Percentiles rank a stretch among this genome's conserved stretches.
Evolutionary conservation across 2,888 invertebrate species (phyloP).

Genomic region (Chrysopilus asiliformis): DNA sequence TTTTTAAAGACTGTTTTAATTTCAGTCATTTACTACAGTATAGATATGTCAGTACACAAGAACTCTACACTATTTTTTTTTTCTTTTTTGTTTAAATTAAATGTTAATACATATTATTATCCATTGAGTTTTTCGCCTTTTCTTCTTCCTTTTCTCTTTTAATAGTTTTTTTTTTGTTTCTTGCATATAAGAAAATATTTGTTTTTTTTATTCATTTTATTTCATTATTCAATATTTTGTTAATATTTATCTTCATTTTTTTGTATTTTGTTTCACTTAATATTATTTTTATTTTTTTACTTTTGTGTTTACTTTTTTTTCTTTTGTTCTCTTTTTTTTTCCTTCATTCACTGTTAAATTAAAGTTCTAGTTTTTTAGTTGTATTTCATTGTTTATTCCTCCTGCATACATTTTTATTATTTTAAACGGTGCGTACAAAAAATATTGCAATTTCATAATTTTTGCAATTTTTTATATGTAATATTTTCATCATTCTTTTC

Average conservation of each 20-base stretch:
- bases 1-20: constrained; percentile 4
- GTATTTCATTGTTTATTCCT: constrained; percentile 2
- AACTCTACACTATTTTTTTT: constrained; percentile 14
- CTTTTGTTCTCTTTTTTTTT: constrained; percentile 2
- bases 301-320: constrained; percentile 8
- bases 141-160: no score
- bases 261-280: constrained; percentile 10
- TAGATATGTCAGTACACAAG: constrained; percentile 16
- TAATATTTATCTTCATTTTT: no score
- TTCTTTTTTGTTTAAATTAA: constrained; percentile 8
- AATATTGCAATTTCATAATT: constrained; percentile 11
- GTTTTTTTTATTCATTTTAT: no score
- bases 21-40: constrained; percentile 15
- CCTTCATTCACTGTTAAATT: constrained; percentile 1
- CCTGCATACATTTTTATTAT: constrained; percentile 5
- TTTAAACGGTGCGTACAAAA: constrained; percentile 11
- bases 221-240: no score
- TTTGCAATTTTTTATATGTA: no score
- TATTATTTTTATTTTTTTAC: constrained; percentile 10
- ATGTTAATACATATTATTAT: constrained; percentile 10
- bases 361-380: constrained; percentile 5
- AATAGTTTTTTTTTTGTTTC: constrained; percentile 7
- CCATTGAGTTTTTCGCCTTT: constrained; percentile 9
- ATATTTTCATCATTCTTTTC: no score
- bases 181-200: constrained; percentile 15